phyloP scores from a whole-genome alignment of 2,888 invertebrate species.

The Eumacrocentrus americanus region DNA sequence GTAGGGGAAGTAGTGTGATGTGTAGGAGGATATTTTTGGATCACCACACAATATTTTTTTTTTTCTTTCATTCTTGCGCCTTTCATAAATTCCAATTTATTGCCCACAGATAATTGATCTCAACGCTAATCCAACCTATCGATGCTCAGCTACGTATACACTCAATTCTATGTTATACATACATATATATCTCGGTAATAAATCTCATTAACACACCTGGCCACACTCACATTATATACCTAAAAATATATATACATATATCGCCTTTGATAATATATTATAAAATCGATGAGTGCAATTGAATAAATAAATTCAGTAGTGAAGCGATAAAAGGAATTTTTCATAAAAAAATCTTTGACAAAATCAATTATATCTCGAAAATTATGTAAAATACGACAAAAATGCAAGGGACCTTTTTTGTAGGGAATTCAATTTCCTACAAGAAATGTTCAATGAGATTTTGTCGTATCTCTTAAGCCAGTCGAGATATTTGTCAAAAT shows the following conservation, averaged over 20 bases:
- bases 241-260: not conserved
- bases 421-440: no score
- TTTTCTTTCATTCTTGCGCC: conserved; percentile 38
- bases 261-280: conserved; percentile 24
- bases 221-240: conserved; percentile 14
- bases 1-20: conserved; percentile 38
- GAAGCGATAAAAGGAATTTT: not conserved
- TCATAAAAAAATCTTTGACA: no score
- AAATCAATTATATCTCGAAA: no score
- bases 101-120: conserved; percentile 48
- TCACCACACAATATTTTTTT: conserved; percentile 15
- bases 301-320: no score
- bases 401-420: no score
- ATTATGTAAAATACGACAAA: no score
- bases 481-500: no score
- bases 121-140: conserved; percentile 45
- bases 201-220: conserved; percentile 32
- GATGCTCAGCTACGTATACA: conserved; percentile 45
- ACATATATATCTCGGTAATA: conserved; percentile 24
- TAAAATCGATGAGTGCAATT: conserved; percentile 5
- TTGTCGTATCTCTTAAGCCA: no score
- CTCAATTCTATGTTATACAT: conserved; percentile 12
- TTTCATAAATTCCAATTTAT: conserved; percentile 56
- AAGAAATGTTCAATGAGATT: no score
- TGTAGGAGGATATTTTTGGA: conserved; percentile 26